Evolutionary conservation across 2,113 vertebrate genomes (phyloP).

Genomic region (Phrynosoma platyrhinos): DNA sequence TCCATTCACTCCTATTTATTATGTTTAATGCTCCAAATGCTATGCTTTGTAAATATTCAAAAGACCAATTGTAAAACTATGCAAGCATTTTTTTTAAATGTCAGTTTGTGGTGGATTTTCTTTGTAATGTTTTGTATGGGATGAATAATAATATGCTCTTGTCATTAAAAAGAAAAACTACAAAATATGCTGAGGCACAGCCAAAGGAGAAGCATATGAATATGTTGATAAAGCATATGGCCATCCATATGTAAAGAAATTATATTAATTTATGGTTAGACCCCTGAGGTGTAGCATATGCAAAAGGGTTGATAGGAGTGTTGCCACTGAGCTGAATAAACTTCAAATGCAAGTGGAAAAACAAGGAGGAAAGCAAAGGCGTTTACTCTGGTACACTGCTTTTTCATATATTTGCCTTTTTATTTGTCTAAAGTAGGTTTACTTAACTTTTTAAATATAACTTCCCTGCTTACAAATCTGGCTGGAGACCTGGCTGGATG

Average conservation of each 20-base stretch:
- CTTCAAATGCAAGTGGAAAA: not conserved
- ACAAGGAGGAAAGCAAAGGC: not conserved
- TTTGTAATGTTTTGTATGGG: slow-evolving; percentile 33
- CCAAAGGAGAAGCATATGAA: slow-evolving; percentile 45
- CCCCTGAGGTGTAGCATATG: slow-evolving; percentile 47
- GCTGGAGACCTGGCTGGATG: too few species aligned
- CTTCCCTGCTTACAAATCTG: not conserved
- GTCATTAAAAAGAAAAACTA: not conserved
- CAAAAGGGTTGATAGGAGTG: slow-evolving; percentile 51
- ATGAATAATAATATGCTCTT: slow-evolving; percentile 36
- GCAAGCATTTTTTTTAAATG: slow-evolving; percentile 16
- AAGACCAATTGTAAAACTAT: not conserved
- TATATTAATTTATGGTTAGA: slow-evolving; percentile 51
- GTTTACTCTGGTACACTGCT: not conserved
- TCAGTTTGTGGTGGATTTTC: slow-evolving; percentile 1
- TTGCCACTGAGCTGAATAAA: slow-evolving; percentile 43
- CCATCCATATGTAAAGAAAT: slow-evolving; percentile 54
- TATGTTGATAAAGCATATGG: slow-evolving; percentile 62
- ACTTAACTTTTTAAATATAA: not conserved
- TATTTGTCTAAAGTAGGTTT: not conserved
- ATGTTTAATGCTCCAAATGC: not conserved
- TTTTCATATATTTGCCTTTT: not conserved
- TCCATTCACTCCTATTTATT: not conserved
- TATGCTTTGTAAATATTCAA: slow-evolving; percentile 2
- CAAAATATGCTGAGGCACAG: slow-evolving; percentile 10